Evolutionary conservation across 2,113 vertebrate genomes (phyloP).

Genomic region (Acrocephalus kingi): DNA sequence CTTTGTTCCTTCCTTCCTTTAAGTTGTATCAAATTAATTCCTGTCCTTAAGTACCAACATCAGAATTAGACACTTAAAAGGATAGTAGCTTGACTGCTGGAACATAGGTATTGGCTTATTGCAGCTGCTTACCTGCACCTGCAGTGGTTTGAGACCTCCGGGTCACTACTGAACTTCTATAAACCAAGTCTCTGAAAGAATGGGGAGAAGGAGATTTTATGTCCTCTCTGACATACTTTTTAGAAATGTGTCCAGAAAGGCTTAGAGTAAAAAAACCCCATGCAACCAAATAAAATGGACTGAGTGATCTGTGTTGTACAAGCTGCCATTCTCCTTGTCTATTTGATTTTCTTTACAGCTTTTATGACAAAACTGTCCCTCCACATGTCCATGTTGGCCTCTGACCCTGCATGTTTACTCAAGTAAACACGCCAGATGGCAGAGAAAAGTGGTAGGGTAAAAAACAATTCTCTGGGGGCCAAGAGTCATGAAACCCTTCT

Average conservation of each 20-base stretch:
- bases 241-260: conserved; percentile 40
- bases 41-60: neutral
- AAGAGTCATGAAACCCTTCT: conserved; percentile 71
- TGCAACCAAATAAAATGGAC: neutral
- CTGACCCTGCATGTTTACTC: conserved; percentile 75
- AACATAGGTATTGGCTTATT: neutral
- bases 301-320: conserved; percentile 11
- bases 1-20: neutral
- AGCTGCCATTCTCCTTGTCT: neutral
- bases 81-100: neutral
- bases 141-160: conserved; percentile 11
- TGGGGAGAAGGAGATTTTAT: neutral
- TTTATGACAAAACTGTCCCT: conserved; percentile 74
- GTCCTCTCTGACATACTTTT: conserved; percentile 24
- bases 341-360: conserved; percentile 51
- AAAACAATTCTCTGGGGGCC: conserved; percentile 56
- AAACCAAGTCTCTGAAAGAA: conserved; percentile 46
- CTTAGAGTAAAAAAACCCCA: neutral
- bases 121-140: neutral
- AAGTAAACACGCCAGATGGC: conserved; percentile 84
- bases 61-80: conserved; percentile 8
- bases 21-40: neutral
- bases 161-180: conserved; percentile 13
- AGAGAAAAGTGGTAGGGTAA: conserved; percentile 75
- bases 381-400: conserved; percentile 78